A percentile compares a stretch with the other conserved stretches of the same genome.
These are phyloP conservation scores for Eledona agricola DNA, from an alignment of 2,888 invertebrate species.

Conservation along the genomic window DNA sequence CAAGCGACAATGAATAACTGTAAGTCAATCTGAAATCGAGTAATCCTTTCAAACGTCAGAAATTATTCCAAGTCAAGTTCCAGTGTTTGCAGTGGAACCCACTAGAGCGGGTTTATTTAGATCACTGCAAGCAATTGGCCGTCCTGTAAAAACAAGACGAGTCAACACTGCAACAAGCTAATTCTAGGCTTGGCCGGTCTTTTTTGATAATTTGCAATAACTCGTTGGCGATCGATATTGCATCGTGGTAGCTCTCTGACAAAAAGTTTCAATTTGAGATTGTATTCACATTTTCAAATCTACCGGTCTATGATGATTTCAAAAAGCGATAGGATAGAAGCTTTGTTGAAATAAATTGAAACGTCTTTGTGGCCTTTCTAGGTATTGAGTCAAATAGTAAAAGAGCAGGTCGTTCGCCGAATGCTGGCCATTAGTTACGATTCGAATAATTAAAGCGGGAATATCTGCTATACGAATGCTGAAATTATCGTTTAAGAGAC, in stretches of 20 bases:
- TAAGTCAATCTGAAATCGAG: too few species aligned
- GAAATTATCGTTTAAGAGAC: too few species aligned
- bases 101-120: conserved; percentile 23
- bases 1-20: too few species aligned
- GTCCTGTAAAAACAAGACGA: conserved; percentile 27
- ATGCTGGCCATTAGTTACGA: too few species aligned
- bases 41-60: too few species aligned
- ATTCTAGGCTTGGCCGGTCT: conserved; percentile 15
- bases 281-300: conserved; percentile 5
- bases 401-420: too few species aligned
- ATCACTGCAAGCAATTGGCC: conserved; percentile 12
- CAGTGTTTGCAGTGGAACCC: conserved; percentile 7
- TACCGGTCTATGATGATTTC: too few species aligned
- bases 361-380: not conserved
- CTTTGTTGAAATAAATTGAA: conserved; percentile 21
- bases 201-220: conserved; percentile 7
- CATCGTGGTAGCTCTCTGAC: not conserved
- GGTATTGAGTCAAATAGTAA: too few species aligned
- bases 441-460: too few species aligned
- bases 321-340: too few species aligned
- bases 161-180: conserved; percentile 30
- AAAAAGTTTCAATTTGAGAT: not conserved
- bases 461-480: too few species aligned
- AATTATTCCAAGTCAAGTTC: too few species aligned
- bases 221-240: not conserved